Conservation (phyloP, 1,140 invertebrate genomes). For the Sitophilus oryzae region DNA sequence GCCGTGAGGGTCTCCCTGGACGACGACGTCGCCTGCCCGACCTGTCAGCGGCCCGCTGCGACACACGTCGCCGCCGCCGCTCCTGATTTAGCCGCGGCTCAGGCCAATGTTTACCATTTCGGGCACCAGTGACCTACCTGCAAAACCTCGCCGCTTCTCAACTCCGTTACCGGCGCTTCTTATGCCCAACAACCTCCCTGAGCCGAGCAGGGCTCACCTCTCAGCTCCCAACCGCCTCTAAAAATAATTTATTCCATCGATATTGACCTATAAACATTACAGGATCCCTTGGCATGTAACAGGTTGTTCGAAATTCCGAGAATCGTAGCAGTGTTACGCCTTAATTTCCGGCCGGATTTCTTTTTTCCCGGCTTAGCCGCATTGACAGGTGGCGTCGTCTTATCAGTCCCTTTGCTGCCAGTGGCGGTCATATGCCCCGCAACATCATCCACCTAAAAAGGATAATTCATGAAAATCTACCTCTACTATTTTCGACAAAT, state of each 20-base stretch:
- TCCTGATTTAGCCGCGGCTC: conserved; percentile 36
- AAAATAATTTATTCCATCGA: too few species aligned
- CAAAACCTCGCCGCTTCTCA: too few species aligned
- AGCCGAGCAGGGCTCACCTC: neutral
- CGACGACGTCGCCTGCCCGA: conserved; percentile 1
- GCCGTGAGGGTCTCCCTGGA: neutral
- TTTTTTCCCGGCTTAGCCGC: neutral
- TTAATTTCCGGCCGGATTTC: neutral
- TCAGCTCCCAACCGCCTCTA: neutral
- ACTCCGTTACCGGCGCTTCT: too few species aligned
- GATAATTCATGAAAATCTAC: neutral
- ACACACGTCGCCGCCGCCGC: conserved; percentile 24
- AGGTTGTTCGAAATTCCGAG: neutral
- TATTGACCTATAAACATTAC: neutral
- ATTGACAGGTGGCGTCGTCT: neutral
- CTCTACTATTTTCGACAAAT: too few species aligned
- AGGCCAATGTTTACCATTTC: conserved; percentile 35
- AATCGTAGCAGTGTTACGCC: neutral
- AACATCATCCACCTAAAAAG: conserved; percentile 1
- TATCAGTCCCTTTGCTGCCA: neutral
- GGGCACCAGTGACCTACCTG: neutral
- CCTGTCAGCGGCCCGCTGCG: conserved; percentile 12
- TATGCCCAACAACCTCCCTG: too few species aligned
- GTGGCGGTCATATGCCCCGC: neutral
- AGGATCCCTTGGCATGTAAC: neutral